These are phyloP conservation scores for Anabacerthia variegaticeps DNA, from an alignment of 2,797 vertebrate genomes.

Conservation along the genomic window DNA sequence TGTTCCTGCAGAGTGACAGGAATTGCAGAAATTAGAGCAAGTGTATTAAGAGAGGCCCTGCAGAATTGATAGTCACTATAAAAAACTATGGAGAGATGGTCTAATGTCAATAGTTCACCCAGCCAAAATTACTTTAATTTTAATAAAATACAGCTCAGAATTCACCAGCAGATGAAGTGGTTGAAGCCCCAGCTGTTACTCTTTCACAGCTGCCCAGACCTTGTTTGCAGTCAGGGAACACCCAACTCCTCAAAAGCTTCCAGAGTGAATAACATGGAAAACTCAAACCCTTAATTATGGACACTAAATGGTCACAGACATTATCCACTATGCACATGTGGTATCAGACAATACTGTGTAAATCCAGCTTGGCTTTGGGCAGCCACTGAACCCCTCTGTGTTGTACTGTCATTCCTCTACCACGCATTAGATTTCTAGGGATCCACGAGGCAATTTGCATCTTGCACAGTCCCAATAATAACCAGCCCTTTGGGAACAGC, in stretches of 20 bases:
- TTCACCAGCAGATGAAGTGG: neutral
- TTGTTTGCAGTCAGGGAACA: neutral
- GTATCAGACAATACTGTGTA: neutral
- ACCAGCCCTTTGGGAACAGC: neutral
- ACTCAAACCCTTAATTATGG: neutral
- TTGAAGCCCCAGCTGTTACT: neutral
- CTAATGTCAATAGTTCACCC: neutral
- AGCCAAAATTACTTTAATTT: neutral
- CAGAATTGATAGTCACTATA: neutral
- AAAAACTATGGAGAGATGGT: neutral
- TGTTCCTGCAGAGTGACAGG: neutral
- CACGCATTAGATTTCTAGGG: accelerated
- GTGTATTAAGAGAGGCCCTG: neutral
- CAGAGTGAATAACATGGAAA: neutral
- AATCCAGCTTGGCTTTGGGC: neutral
- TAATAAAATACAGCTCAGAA: neutral
- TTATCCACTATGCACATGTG: neutral
- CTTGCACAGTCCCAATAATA: neutral
- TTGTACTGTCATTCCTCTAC: neutral
- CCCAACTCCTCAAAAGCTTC: neutral
- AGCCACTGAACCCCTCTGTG: neutral
- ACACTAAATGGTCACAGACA: neutral
- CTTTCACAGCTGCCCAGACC: neutral
- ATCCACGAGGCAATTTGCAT: neutral
- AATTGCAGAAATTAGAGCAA: neutral